A percentile compares a stretch with the other conserved stretches of the same genome.
Conservation (phyloP, 37 sponge, comb jelly and placozoan genomes). For the Lycopodina hypogea region DNA sequence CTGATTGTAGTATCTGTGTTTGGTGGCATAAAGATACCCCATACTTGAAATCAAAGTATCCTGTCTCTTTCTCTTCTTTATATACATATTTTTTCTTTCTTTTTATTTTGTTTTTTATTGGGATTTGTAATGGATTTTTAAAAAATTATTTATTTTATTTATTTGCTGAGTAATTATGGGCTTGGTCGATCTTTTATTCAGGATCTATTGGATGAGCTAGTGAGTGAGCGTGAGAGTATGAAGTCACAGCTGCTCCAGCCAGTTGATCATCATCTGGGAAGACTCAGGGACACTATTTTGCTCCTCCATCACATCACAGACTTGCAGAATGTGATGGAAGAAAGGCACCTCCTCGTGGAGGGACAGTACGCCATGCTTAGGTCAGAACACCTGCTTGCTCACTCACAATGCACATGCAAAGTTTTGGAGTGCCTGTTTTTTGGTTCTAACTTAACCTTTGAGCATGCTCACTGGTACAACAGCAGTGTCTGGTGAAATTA, state of each 20-base stretch:
- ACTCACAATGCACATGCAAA: no score
- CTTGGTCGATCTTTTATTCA: not conserved
- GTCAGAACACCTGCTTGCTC: slow-evolving; percentile 26
- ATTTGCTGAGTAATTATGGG: not conserved
- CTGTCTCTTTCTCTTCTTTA: no score
- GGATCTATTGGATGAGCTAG: slow-evolving; percentile 57
- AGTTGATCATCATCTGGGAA: slow-evolving; percentile 47
- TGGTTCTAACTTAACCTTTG: no score
- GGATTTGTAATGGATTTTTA: no score
- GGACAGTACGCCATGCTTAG: slow-evolving; percentile 59
- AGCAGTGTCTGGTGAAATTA: no score
- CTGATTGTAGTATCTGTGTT: no score
- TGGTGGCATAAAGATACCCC: no score
- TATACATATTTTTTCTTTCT: not conserved
- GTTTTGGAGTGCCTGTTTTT: no score
- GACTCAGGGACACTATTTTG: slow-evolving; percentile 56
- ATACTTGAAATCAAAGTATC: no score
- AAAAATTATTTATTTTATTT: no score
- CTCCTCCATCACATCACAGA: slow-evolving; percentile 70
- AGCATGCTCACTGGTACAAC: no score
- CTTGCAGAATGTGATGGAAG: slow-evolving; percentile 72
- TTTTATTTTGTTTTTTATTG: no score
- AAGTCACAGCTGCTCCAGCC: slow-evolving; percentile 33
- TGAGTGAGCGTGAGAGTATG: slow-evolving; percentile 52
- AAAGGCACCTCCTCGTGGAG: slow-evolving; percentile 74